Evolutionary conservation across 2,797 vertebrate species (phyloP), one percentile per base, ranked within the genome.

Genomic region (Amblyopsis hoosieri): DNA sequence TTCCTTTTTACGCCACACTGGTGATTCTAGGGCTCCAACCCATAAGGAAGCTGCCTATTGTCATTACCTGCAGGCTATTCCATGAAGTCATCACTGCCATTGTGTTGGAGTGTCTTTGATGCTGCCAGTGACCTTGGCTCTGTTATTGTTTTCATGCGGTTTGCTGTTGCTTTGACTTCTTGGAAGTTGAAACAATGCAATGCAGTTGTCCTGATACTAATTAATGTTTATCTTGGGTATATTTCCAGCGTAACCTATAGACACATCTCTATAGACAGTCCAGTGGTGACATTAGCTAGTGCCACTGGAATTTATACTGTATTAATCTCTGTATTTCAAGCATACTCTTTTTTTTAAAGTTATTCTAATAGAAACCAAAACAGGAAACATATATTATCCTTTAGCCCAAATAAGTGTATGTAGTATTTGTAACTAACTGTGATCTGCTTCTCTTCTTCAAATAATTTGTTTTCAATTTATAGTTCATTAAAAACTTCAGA

Each of bases 181-280:
- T 57, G 84, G 84, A 87, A 79, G 79, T 78, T 74, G 60, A 73
- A 85, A 86, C 84, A 87, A 87, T 83, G 62, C 70, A 53, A n/a
- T 1, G 48, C 48, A 31, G 19, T 15, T 42, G 56, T 23, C 31
- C 53, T 11, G n/a, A 29, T 37, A 8, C 37, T 13, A 54, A 54
- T 11, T 37, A 37, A 37, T 37, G 33, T 37, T 37, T 9, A 37
- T 37, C 33, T 37, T 37, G 8, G 2, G 33, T 37, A 37, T 37
- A 70, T 69, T 85, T 78, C 72, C 74, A 71, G 45, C 55, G 47
- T 62, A 17, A 1, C 66, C 76, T 56, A 57, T 56, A 50, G 33
- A 52, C 5, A 3, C 15, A 14, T 60, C 76, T 37, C 54, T 58
- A 54, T 3, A 13, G 70, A 63, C 56, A 33, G 14, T 69, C 23